phyloP scores from a whole-genome alignment of 92 coral and sea anemone species.

The Chrysogorgia sp. region DNA sequence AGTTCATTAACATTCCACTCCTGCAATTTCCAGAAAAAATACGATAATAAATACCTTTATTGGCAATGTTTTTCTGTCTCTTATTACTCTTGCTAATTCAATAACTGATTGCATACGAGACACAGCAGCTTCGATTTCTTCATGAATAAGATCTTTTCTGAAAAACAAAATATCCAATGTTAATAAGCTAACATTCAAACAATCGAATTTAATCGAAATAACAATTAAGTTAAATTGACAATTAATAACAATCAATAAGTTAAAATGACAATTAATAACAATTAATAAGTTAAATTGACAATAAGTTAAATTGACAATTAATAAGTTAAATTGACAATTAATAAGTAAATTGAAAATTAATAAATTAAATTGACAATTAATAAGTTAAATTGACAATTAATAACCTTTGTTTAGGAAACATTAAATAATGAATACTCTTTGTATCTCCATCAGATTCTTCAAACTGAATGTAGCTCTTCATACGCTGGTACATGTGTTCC shows the following conservation, averaged over 20 bases:
- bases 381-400: too few relatives aligned
- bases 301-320: too few relatives aligned
- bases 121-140: constrained; percentile 87
- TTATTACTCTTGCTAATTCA: constrained; percentile 93
- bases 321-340: too few relatives aligned
- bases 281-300: too few relatives aligned
- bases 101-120: constrained; percentile 92
- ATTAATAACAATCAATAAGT: too few relatives aligned
- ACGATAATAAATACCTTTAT: constrained; percentile 68
- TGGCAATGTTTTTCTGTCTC: constrained; percentile 95
- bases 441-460: constrained; percentile 69
- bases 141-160: constrained; percentile 76
- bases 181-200: not conserved
- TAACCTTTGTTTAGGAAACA: constrained; percentile 86
- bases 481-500: constrained; percentile 85
- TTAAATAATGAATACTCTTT: constrained; percentile 82
- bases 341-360: too few relatives aligned
- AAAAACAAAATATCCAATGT: not conserved
- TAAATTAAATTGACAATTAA: not conserved
- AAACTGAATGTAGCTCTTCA: constrained; percentile 78
- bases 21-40: not conserved
- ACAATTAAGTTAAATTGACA: not conserved
- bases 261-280: too few relatives aligned
- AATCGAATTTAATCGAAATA: not conserved
- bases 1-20: not conserved